Base-by-base conservation (phyloP, 2,113 vertebrate species). In the Harpagus bidentatus region DNA sequence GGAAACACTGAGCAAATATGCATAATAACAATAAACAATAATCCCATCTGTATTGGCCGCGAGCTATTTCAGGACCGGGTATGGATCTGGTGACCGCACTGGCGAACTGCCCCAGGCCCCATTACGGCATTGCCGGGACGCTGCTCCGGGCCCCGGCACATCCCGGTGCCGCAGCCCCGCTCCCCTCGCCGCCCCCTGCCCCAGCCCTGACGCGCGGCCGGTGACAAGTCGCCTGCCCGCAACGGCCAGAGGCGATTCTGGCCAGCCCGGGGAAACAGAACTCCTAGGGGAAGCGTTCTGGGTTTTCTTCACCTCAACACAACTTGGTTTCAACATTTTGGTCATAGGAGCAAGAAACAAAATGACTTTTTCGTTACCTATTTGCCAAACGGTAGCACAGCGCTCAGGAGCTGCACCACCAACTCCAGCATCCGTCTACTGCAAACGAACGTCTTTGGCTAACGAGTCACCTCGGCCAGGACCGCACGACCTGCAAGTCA, bases 401-500 rank as follows among this genome's bases (percentile, higher is more conserved):
- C 5, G 1, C 50, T 15, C 2, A 1, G 50, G 40, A 79, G 31
- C 50, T 13, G 45, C n/a, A 23, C 20, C 70, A 6, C 28, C 23
- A 29, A 0, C 20, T n/a, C 22, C 62, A 11, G 65, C 2, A 1
- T 2, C 45, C 3, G 0, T 1, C 19, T 12, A 2, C 47, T 16
- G 31, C 65, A 15, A 62, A 29, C 6, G 7, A 16, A 10, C 1
- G 0, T 2, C 12, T 29, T 5, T 5, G 22, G 61, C 10, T 7
- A 32, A 8, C 1, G 9, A n/a, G 42, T 3, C 55, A 1, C 79
- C 55, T 17, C 6, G 2, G 21, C 38, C 43, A 16, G 47, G 8
- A 11, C 7, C 6, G n/a, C 28, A 0, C 3, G 2, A 2, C 29
- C 72, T 4, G 5, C 22, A 1, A 10, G 6, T 17, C 11, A 3